phyloP scores from a whole-genome alignment of 1,140 invertebrate genomes.

The Neodiprion pinetum region DNA sequence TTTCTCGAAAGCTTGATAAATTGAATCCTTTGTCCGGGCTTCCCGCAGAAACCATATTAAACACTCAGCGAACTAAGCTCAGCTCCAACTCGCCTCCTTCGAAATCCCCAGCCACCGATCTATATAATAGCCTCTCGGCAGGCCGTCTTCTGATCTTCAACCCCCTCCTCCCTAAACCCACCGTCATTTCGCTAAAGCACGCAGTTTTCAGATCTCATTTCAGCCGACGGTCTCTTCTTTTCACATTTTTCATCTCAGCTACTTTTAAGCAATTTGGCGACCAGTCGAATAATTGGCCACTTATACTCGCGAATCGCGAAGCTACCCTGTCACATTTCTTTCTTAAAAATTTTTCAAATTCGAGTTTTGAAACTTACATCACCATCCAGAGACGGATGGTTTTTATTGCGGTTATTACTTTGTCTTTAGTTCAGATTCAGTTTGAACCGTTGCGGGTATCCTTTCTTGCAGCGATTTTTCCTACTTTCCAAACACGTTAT shows the following conservation, averaged over 20 bases:
- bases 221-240: not conserved
- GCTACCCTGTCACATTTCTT: not conserved
- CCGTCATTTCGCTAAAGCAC: not conserved
- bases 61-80: not conserved
- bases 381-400: too few relatives aligned
- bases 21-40: conserved; percentile 1
- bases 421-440: too few relatives aligned
- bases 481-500: too few relatives aligned
- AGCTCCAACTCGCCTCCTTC: not conserved
- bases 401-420: too few relatives aligned
- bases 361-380: too few relatives aligned
- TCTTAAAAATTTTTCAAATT: not conserved
- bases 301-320: not conserved
- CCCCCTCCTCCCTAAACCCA: not conserved
- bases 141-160: not conserved
- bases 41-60: conserved; percentile 7
- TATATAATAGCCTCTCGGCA: not conserved
- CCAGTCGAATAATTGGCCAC: not conserved
- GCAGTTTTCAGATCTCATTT: not conserved
- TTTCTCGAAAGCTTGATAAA: conserved; percentile 1
- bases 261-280: not conserved
- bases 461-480: too few relatives aligned
- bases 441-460: too few relatives aligned
- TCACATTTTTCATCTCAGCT: not conserved
- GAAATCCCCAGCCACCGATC: not conserved